Percentiles rank a stretch among this genome's conserved stretches.
Evolutionary conservation across 2,888 invertebrate species (phyloP).

Genomic region (Parnassius orleans): DNA sequence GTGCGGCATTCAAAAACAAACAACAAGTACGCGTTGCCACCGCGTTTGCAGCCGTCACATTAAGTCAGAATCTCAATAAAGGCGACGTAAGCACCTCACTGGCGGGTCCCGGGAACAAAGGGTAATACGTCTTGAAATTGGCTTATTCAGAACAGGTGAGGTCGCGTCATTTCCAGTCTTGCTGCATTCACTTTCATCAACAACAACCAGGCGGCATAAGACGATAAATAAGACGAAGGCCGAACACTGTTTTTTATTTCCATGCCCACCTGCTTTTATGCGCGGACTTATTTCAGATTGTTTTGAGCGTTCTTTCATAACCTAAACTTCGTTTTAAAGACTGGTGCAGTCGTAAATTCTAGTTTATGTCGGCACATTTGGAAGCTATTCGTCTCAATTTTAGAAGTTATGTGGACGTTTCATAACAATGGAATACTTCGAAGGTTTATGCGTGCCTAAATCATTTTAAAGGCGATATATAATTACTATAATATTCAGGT

Average conservation of each 20-base stretch:
- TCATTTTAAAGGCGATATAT: conserved; percentile 6
- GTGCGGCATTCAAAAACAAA: conserved; percentile 30
- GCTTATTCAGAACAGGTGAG: conserved; percentile 69
- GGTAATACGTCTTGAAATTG: conserved; percentile 68
- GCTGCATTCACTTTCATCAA: conserved; percentile 62
- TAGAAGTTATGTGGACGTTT: conserved; percentile 56
- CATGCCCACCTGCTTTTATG: conserved; percentile 66
- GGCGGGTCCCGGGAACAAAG: conserved; percentile 64
- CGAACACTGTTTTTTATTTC: conserved; percentile 56
- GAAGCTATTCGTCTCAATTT: conserved; percentile 57
- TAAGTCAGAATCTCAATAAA: conserved; percentile 58
- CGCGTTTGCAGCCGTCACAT: conserved; percentile 49
- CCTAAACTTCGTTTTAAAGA: conserved; percentile 63
- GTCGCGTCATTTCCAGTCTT: conserved; percentile 54
- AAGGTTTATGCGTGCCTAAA: background rate
- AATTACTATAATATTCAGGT: conserved; percentile 10
- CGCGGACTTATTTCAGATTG: conserved; percentile 59
- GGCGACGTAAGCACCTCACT: conserved; percentile 46
- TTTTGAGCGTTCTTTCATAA: conserved; percentile 70
- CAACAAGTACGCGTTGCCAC: conserved; percentile 46
- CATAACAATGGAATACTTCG: conserved; percentile 30
- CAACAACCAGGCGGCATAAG: conserved; percentile 50
- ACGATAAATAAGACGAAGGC: conserved; percentile 53
- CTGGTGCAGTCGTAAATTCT: conserved; percentile 61
- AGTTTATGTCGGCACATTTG: conserved; percentile 66